A percentile compares a stretch with the other conserved stretches of the same genome.
These are phyloP conservation scores for Pygmarrhopalites habei DNA, from an alignment of 1,140 invertebrate genomes.

Conservation along the genomic window DNA sequence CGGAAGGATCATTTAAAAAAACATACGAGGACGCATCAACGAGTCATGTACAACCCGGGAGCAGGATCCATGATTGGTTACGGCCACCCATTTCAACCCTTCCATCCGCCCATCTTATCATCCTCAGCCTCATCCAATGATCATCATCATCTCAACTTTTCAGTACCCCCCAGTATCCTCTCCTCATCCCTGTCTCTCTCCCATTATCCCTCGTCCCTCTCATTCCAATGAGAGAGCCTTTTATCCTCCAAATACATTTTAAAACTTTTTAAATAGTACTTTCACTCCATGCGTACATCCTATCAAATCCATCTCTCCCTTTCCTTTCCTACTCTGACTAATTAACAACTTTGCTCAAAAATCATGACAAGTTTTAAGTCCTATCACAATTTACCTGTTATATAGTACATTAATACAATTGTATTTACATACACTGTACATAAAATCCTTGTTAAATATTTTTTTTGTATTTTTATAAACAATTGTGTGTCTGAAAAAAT, in stretches of 20 bases:
- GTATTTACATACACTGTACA: too few species aligned
- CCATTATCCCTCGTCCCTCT: constrained; percentile 23
- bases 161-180: constrained; percentile 15
- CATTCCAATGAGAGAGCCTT: background rate
- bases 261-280: background rate
- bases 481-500: too few species aligned
- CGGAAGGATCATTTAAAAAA: constrained; percentile 82
- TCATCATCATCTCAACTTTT: background rate
- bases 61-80: constrained; percentile 35
- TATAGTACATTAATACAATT: too few species aligned
- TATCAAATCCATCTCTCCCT: background rate
- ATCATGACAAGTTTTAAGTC: background rate
- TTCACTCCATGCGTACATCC: background rate
- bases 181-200: constrained; percentile 25
- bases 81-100: constrained; percentile 31
- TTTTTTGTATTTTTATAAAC: too few species aligned
- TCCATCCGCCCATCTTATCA: constrained; percentile 26
- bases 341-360: background rate
- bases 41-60: constrained; percentile 28
- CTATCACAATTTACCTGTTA: background rate
- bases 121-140: constrained; percentile 2
- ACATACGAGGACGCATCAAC: constrained; percentile 63
- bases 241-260: background rate
- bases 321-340: background rate
- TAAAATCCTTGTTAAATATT: too few species aligned